Base-by-base conservation (phyloP, 2,888 invertebrate species). In the Machimus atricapillus region DNA sequence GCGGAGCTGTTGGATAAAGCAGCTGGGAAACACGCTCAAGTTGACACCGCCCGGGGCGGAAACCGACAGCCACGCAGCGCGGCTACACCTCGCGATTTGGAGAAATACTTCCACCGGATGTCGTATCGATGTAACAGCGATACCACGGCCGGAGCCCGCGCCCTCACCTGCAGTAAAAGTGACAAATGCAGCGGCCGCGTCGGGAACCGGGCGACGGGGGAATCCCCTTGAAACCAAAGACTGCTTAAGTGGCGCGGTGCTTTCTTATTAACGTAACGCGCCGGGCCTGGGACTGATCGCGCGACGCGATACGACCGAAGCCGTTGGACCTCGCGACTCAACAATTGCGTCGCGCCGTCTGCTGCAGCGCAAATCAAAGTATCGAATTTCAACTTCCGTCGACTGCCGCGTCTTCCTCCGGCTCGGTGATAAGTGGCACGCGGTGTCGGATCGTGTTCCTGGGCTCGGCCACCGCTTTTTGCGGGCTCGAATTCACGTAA, bases 101-200 rank as follows among this genome's bases (percentile, higher is more conserved):
- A 23, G 85, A 46, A 86, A 77, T 77, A 77, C 86, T 86, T 86
- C 86, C 86, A 86, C 86, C 86, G 86, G 86, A 86, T 86, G 74
- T 86, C 52, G 52, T 86, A 86, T 86, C 86, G 77, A 86, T 86
- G 86, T 86, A 86, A 86, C 77, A 86, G 31, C 56, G 86, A 86
- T 86, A 86, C 86, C 77, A 74, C n/a, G 52, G 52, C n/a, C 6
- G 16, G n/a, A 16, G 74, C 46, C 43, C 40, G 40, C 86, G 52
- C 27, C 77, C 86, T 52, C 31, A 46, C 86, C 86, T 76, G 77
- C 66, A 34, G 34, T 34, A 34, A 31, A 31, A 31, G 77, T 86
- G 86, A 86, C 52, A 86, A 77, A n/a, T 86, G 76, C 37, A 86
- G 7, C 34, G 74, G 27, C 40, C n/a, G 52, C 9, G 43, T n/a